phyloP scores from a whole-genome alignment of 2,888 invertebrate genomes.

The Pristionchus fissidentatus region DNA sequence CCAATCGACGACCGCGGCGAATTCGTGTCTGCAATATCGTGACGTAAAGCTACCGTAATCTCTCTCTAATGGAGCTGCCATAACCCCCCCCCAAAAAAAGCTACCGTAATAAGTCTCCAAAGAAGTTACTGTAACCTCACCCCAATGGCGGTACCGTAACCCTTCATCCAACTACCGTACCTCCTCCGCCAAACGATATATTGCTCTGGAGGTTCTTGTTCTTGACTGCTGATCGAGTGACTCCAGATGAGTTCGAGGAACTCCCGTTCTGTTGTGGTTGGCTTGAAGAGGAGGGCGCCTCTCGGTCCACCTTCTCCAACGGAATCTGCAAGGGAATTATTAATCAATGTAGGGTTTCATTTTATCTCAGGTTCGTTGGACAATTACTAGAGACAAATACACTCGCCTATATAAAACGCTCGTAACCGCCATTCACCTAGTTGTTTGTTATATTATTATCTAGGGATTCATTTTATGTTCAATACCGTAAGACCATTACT shows the following conservation, averaged over 20 bases:
- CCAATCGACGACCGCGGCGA: constrained; percentile 40
- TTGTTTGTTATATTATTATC: no score
- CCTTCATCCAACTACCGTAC: constrained; percentile 9
- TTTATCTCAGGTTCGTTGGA: no score
- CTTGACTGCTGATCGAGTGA: constrained; percentile 8
- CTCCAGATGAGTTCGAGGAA: not conserved
- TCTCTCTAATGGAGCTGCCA: no score
- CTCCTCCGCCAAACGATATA: constrained; percentile 48
- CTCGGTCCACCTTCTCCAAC: constrained; percentile 52
- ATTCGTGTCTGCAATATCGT: constrained; percentile 6
- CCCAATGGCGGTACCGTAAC: no score
- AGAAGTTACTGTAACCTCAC: not conserved
- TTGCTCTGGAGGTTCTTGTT: constrained; percentile 47
- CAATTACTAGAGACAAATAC: no score
- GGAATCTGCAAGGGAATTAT: not conserved
- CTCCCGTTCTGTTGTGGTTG: constrained; percentile 29
- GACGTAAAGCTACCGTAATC: not conserved
- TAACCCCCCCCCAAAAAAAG: no score
- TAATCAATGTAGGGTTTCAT: no score
- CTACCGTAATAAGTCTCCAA: not conserved
- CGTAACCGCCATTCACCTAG: no score
- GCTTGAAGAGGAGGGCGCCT: not conserved
- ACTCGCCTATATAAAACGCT: no score
- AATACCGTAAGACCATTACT: no score
- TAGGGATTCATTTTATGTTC: no score